Base-by-base conservation (phyloP, 1,140 invertebrate genomes). In the Lasaia peninsularis region DNA sequence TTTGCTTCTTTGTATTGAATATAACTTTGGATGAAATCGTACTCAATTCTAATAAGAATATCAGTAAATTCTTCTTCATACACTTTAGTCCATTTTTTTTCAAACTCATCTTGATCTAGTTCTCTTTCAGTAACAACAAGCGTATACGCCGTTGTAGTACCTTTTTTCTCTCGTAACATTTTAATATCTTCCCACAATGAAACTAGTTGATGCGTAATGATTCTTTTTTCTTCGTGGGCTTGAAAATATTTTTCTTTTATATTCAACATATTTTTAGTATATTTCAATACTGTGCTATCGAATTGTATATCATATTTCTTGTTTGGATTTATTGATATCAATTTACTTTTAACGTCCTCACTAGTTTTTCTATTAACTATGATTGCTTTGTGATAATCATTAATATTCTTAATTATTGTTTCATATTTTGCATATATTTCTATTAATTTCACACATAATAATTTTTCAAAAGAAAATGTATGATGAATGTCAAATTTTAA, bases 171-270 rank as follows among this genome's bases (percentile, higher is more conserved):
- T 51, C 85, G 70, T 31, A 83, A 53, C 52, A 68, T 76, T 74
- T 80, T 69, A 58, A 88, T 68, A 65, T 88, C 85, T 10, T 69
- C 66, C 81, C 81, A 86, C 2, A 88, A 40, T 12, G 76, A 78
- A 37, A 73, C 51, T 37, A 82, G 58, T 48, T 69, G 68, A 60
- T 85, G 75, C 20, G 66, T 34, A 18, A 72, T 37, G 58, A 80
- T 59, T 56, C 74, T 80, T 55, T 80, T 61, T n/a, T 58, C 66
- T 55, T 71, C 67, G 20, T 82, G 16, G 10, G 58, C 52, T 44
- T 74, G 40, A 37, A 53, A 62, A 62, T 78, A 78, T 55, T 75
- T 61, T 37, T 78, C 70, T 69, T 86, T 88, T 7, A 63, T 55
- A 12, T 73, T 37, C 10, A 86, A 59, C 48, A 85, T 55, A 49